Base-by-base conservation (phyloP, 1,140 invertebrate genomes). In the Rhynchophorus ferrugineus region DNA sequence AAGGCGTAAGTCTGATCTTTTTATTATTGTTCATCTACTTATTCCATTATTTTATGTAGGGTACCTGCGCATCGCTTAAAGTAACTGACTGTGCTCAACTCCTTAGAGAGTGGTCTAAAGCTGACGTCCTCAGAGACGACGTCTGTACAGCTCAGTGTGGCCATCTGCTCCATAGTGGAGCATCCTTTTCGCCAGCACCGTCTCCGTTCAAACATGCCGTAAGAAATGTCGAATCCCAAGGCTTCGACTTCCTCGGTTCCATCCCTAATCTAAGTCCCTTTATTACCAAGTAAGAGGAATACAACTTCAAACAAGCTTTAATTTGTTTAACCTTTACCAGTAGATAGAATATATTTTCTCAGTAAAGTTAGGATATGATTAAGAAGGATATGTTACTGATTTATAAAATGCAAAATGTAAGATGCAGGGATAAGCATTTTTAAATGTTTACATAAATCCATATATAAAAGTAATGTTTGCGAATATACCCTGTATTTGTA, bases 61-160 rank as follows among this genome's bases (percentile, higher is more conserved):
- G 87, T 1, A 85, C 91, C 65, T 95, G 91, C 66, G 89, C 90
- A 21, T 93, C 91, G 0, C 71, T 94, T 11, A 80, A 88, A 55
- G 84, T 95, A 43, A 90, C 88, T 7, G 88, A 92, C 67, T 95
- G 91, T 67, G 81, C 80, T 29, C 83, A 88, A 58, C 73, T 94
- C 22, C 71, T 89, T 18, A 76, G 83, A 18, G 87, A 91, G 70
- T 90, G 87, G 70, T 81, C 86, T 18, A 78, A 82, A 34, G 87
- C 91, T 38, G 84, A 83, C 0, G 86, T 95, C 16, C 67, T 90
- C 16, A 77, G 81, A 2, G 91, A 95, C 61, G 87, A 90, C 59
- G 87, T 93, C 0, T 95, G 91, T 69, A 85, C 87, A 11, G 87
- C 89, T 1, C 91, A 95, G 71, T 95, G 91, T 63, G 84, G 85